phyloP scores from a whole-genome alignment of 2,888 invertebrate species.

The Lottia scabra region DNA sequence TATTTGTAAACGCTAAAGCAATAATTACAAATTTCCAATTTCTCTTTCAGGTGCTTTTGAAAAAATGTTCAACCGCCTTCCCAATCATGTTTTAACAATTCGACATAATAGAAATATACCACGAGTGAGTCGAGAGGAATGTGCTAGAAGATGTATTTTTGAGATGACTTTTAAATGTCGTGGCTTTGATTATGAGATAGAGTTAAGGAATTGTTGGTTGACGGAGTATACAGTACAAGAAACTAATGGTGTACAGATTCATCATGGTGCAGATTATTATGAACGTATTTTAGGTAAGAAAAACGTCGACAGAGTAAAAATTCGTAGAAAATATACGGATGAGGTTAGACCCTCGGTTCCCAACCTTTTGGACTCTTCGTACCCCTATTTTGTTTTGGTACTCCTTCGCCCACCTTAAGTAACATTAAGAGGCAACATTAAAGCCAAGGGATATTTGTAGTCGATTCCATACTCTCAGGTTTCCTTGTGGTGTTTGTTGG shows the following conservation, averaged over 20 bases:
- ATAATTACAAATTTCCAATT: no score
- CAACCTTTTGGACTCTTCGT: no score
- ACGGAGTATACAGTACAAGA: constrained; percentile 50
- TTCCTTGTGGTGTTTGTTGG: no score
- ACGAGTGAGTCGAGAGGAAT: constrained; percentile 58
- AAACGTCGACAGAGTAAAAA: no score
- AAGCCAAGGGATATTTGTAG: no score
- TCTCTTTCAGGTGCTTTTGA: constrained; percentile 56
- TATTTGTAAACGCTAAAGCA: no score
- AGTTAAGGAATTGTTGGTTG: constrained; percentile 54
- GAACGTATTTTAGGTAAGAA: constrained; percentile 55
- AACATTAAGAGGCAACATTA: no score
- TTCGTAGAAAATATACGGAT: no score
- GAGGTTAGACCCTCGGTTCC: no score
- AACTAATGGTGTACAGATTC: constrained; percentile 41
- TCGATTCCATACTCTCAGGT: no score
- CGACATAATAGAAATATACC: constrained; percentile 54
- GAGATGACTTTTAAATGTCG: constrained; percentile 60
- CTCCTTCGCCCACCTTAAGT: no score
- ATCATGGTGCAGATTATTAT: constrained; percentile 56
- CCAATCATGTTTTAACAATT: constrained; percentile 60
- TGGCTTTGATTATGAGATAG: constrained; percentile 58
- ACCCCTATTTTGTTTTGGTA: no score
- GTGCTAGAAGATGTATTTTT: constrained; percentile 61
- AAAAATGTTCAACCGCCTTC: constrained; percentile 57